Base-by-base conservation (phyloP, 1,140 invertebrate genomes). In the Zelostemma sp. region DNA sequence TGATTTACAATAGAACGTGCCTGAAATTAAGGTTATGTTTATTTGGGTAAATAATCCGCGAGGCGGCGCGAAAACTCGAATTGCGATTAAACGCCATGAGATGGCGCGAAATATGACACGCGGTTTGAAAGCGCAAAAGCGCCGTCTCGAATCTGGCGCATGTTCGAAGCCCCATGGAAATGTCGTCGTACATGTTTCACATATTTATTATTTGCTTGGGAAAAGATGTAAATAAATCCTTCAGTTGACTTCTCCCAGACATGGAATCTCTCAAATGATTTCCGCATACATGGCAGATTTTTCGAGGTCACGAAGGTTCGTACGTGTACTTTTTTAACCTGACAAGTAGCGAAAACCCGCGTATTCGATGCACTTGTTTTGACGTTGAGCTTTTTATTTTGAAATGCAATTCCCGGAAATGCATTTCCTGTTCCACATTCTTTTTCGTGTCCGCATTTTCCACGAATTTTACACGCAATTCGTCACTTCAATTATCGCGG, bases 151-250 rank as follows among this genome's bases (percentile, higher is more conserved):
- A n/a, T n/a, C n/a, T 11, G 11, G 11, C 57, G 46, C 51, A 65
- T 54, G 53, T 9, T 54, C 25, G 51, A 58, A 59, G 63, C 58
- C 55, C 53, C 33, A 31, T 33, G 65, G 72, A 75, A 73, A 80
- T 80, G 78, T 79, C 73, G 76, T 68, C 58, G 43, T 54, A 71
- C 65, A 56, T 78, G 58, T 63, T 68, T 61, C 25, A 40, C 59
- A 55, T 55, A 53, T 73, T 73, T 31, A 5, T 11, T 70, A 68
- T 69, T 59, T 47, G 64, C 55, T 40, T 62, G 28, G 28, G 62
- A 11, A 74, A 79, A 77, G 50, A 80, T 78, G 76, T 82, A 80
- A 82, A 82, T 77, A 81, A 80, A 80, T 50, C 68, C 38, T 57
- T 72, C 59, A 82, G 76, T 70, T 82, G 79, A 82, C 75, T 59